These are phyloP conservation scores for Corydoras sp. DNA, from an alignment of 2,113 vertebrate species.

Conservation along the genomic window DNA sequence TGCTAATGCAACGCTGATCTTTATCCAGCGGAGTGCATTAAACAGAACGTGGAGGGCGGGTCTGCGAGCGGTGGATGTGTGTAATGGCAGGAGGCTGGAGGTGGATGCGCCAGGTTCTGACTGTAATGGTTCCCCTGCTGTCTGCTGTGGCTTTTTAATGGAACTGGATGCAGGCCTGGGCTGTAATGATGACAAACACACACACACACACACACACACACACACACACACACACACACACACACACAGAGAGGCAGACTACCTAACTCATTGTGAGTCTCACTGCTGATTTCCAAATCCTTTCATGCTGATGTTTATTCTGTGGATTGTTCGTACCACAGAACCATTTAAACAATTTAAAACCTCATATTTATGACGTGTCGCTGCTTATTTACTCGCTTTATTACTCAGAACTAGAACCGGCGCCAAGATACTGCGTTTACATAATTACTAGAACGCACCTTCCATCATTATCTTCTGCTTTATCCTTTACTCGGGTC, in stretches of 20 bases:
- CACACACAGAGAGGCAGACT: too few relatives aligned
- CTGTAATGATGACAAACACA: constrained; percentile 53
- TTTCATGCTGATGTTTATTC: too few relatives aligned
- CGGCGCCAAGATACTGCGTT: too few relatives aligned
- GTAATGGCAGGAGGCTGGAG: constrained; percentile 9
- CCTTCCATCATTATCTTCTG: too few relatives aligned
- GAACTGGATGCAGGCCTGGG: constrained; percentile 49
- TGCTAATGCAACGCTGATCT: constrained; percentile 28
- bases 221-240: constrained; percentile 32
- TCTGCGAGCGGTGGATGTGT: constrained; percentile 33
- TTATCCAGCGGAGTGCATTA: constrained; percentile 30
- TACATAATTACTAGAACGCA: too few relatives aligned
- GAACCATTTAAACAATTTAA: too few relatives aligned
- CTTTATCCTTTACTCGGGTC: too few relatives aligned
- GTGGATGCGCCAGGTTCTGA: constrained; percentile 31
- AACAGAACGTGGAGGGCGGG: constrained; percentile 39
- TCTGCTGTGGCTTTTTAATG: constrained; percentile 55
- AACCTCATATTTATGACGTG: too few relatives aligned
- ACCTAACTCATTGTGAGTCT: neutral
- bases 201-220: constrained; percentile 21
- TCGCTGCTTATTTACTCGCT: too few relatives aligned
- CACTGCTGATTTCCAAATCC: too few relatives aligned
- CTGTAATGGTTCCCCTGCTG: constrained; percentile 45
- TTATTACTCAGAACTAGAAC: too few relatives aligned
- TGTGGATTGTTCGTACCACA: too few relatives aligned